Base-by-base conservation (phyloP, 92 coral and sea anemone species). In the Bergia puertoricense region DNA sequence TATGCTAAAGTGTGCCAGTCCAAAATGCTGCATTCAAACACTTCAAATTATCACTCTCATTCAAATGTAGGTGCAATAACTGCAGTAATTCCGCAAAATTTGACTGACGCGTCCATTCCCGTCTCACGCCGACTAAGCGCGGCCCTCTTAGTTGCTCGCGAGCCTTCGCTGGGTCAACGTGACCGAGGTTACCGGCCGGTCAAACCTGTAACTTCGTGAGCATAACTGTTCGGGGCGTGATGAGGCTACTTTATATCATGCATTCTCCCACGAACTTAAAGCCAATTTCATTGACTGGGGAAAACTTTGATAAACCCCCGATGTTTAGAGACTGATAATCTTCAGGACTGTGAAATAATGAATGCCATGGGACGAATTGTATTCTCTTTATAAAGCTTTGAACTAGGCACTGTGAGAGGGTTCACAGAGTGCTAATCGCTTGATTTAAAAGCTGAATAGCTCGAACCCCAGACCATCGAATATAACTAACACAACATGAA, bases 181-280 rank as follows among this genome's bases (percentile, higher is more conserved):
- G 76, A 72, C 76, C 76, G 13, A 72, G 76, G 76, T 72, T 72
- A 72, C 76, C 76, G 76, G 76, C 76, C 76, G 76, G 76, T 72
- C 76, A 72, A 72, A 72, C 76, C 76, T 72, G 76, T 72, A 5
- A 22, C 76, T 72, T 72, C 76, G 76, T 72, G 76, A 72, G 76
- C 76, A 72, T 72, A 72, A 72, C 76, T 72, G 76, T 72, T 72
- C 76, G 76, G 76, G 76, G 76, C 76, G 39, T 72, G 76, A 72
- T 72, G 39, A 72, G 76, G 76, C 76, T 72, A 56, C 39, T 72
- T 72, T 72, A 72, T 6, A 72, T 72, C 76, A 72, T 72, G 76
- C 76, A 72, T 72, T 72, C 76, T 72, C 76, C 76, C 39, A 22
- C 76, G 76, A 72, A 72, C 76, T 72, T 5, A 72, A 72, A 72